Evolutionary conservation across 1,140 invertebrate species (phyloP), one percentile per base, ranked within the genome.

Genomic region (Chironomus tepperi): DNA sequence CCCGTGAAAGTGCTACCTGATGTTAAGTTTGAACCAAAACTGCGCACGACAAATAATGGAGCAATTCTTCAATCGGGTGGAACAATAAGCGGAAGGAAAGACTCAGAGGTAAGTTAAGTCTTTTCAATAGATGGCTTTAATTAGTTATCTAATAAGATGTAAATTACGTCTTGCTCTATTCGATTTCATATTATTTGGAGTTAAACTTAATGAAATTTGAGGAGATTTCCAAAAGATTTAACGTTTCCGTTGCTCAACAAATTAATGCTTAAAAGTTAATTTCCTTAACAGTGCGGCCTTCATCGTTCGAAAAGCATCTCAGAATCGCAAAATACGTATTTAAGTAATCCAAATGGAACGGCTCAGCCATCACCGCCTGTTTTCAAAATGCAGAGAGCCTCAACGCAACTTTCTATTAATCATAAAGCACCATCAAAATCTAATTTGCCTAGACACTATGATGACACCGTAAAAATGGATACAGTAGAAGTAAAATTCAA

Each of bases 41-140:
- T 93, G 43, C 85, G 90, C 47, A 86, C 87, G 73, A 93, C 91
- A 7, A 87, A 91, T 79, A 93, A 94, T 83, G 92, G 91, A 19
- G 88, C 87, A 76, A 91, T 93, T 77, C 82, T 93, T 43, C 90
- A 91, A 75, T 88, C 89, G 12, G 90, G 90, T 7, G 92, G 91
- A 12, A 93, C 92, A 75, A 89, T 93, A 78, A 89, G 88, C 76
- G 90, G 89, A 1, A 81, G 88, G 15, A 81, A 85, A 76, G 79
- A 79, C 7, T 77, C 79, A 21, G 78, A 79, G 16, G 78, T 79
- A 67, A 12, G 43, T 70, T n/a, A 70, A 19, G 6, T 67, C 43
- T 10, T 47, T 47, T 10, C 15, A 47, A 47, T 10, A 47, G 8
- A 10, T 47, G 8, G 8, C 15, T 47, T 57, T 57, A 57, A n/a